Base-by-base conservation (phyloP, 2,797 vertebrate species). In the Dryobates pubescens region DNA sequence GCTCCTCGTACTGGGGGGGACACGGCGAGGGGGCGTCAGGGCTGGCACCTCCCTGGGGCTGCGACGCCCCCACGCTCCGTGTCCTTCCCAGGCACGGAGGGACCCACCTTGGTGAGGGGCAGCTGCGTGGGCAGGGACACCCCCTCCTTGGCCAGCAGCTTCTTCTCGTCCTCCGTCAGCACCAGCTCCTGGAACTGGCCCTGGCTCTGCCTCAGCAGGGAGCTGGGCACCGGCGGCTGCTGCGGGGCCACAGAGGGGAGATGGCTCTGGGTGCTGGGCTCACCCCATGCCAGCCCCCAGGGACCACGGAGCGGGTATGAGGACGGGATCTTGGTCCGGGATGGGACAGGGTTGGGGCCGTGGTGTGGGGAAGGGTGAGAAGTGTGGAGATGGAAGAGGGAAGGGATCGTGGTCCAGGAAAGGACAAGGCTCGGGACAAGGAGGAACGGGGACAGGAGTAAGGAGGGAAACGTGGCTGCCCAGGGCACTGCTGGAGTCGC, bases 141-240 rank as follows among this genome's bases (percentile, higher is more conserved):
- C 5, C 99, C 99, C 90, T 99, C 99, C 94, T 99, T 99, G 14
- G 96, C 97, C 96, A 99, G 96, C 82, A 99, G 98, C 88, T 98
- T 99, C 97, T 98, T 99, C 97, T 99, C 99, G 0, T 99, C 99
- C 71, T 99, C 99, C 0, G 98, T 98, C 93, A 99, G 98, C 69
- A 98, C 94, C 72, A 99, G 97, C 74, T 99, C 98, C 92, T 98
- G 98, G 92, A 97, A 96, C 54, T 95, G 96, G 76, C 98, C 97
- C 30, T 97, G 95, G 59, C 92, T 94, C 4, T 96, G 95, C 65
- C 84, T 94, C 90, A 97, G 97, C 15, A 96, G 85, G 41, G 79
- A 89, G 82, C 69, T 2, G 68, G 82, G 41, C 2, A 57, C n/a
- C 43, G 91, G 90, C 30, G 92, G 89, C 14, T 96, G 92, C 88